Base-by-base conservation (phyloP, 2,888 invertebrate genomes). In the Aleiodes testaceus region DNA sequence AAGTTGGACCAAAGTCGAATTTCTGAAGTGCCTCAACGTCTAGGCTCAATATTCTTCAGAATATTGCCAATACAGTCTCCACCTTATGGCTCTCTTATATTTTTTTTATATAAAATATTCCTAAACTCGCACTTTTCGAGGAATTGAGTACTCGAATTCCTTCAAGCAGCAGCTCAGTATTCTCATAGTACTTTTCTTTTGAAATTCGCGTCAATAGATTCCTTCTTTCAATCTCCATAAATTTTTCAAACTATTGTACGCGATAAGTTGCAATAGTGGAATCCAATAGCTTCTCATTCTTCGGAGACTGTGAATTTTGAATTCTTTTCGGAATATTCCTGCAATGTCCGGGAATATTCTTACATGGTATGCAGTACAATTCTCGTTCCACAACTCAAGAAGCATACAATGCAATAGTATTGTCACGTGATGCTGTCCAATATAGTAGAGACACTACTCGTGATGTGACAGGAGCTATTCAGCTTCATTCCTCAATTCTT, bases 391-490 rank as follows among this genome's bases (percentile, higher is more conserved):
- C 59, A 59, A 42, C 59, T 59, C 59, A 44, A 12, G 36, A 18
- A 59, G 9, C 59, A 44, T 42, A 45, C 45, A 63, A 26, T 18
- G 12, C 45, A 22, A 26, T 44, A 26, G n/a, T 63, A 63, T 45
- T 63, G 26, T 45, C 26, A 44, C 83, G 82, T 76, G 85, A 81
- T 72, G 79, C 80, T 74, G 76, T 76, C 73, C 80, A 84, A 76
- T 81, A 81, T 67, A 81, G 82, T 65, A 79, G 82, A 72, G 83
- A 85, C 78, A 22, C 45, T 22, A 63, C n/a, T 6, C 20, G 45
- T 22, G 20, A 44, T 20, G 45, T 63, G 44, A 63, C 45, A 42
- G 59, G 30, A 30, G 59, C 36, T 42, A 63, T 63, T 63, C 63
- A 63, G 11, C 42, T 77, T 72, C 79, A 78, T 53, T 74, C 80